Percentiles rank a stretch among this genome's conserved stretches.
These are phyloP conservation scores for Ornithorhynchus anatinus DNA, from an alignment of 2,113 vertebrate genomes.

Conservation along the genomic window DNA sequence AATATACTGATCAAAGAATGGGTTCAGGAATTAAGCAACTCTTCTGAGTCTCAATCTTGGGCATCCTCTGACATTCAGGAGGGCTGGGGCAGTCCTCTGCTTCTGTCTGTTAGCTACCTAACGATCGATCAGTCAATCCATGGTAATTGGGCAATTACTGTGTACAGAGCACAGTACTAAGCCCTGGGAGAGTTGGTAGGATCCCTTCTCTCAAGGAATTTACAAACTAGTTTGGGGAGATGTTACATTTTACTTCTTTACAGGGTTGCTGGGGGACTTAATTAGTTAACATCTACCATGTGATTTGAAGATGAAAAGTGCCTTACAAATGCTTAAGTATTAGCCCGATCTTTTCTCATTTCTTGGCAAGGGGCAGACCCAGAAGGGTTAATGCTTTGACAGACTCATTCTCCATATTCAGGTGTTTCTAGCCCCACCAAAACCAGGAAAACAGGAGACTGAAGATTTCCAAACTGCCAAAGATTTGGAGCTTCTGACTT, in stretches of 20 bases:
- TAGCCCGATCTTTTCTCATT: background rate
- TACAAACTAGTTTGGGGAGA: no score
- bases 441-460: background rate
- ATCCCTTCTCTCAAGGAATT: no score
- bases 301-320: constrained; percentile 20
- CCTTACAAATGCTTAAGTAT: background rate
- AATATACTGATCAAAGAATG: no score
- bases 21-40: no score
- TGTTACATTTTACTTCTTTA: background rate
- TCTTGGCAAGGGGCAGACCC: background rate
- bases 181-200: no score
- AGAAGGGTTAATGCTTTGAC: background rate
- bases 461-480: background rate
- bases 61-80: no score
- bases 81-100: no score
- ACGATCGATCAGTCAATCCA: no score
- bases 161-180: no score
- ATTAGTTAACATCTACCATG: background rate
- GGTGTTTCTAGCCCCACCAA: background rate
- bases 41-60: no score
- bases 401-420: background rate
- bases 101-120: no score
- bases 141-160: no score
- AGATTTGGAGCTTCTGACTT: background rate
- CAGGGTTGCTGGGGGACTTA: background rate